These are phyloP conservation scores for Alligator mississippiensis DNA, from an alignment of 2,113 vertebrate genomes.

Conservation along the genomic window DNA sequence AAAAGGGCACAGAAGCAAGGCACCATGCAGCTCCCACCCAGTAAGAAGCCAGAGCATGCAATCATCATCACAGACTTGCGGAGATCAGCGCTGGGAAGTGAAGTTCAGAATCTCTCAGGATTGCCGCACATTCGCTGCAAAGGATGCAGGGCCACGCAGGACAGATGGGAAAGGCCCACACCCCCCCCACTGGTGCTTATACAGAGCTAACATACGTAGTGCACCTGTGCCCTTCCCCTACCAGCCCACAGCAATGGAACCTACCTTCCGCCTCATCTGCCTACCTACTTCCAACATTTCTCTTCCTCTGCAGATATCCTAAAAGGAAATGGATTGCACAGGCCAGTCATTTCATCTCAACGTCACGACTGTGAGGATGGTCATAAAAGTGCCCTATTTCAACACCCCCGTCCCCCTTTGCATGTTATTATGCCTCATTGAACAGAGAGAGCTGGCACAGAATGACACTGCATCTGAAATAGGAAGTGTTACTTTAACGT, in stretches of 20 bases:
- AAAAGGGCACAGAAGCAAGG: rapidly evolving
- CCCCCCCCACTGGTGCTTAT: neutral
- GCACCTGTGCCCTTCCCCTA: neutral
- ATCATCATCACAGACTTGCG: neutral
- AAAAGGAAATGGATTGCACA: neutral
- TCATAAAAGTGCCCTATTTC: neutral
- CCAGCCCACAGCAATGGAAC: neutral
- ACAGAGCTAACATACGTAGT: too few species aligned
- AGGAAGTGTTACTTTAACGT: rapidly evolving
- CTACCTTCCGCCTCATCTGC: neutral
- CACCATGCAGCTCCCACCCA: neutral
- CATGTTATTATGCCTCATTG: neutral
- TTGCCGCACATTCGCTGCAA: neutral
- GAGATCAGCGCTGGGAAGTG: neutral
- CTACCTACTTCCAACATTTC: neutral
- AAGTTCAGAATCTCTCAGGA: neutral
- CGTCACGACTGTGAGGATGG: neutral
- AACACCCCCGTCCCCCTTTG: neutral
- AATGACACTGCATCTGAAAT: neutral
- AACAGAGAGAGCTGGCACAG: neutral
- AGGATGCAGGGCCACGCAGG: neutral
- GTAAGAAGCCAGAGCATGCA: neutral
- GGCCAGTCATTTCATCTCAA: neutral
- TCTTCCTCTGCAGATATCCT: neutral
- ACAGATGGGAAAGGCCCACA: neutral